These are phyloP conservation scores for Amia ocellicauda DNA, from an alignment of 2,113 vertebrate genomes.

Conservation along the genomic window DNA sequence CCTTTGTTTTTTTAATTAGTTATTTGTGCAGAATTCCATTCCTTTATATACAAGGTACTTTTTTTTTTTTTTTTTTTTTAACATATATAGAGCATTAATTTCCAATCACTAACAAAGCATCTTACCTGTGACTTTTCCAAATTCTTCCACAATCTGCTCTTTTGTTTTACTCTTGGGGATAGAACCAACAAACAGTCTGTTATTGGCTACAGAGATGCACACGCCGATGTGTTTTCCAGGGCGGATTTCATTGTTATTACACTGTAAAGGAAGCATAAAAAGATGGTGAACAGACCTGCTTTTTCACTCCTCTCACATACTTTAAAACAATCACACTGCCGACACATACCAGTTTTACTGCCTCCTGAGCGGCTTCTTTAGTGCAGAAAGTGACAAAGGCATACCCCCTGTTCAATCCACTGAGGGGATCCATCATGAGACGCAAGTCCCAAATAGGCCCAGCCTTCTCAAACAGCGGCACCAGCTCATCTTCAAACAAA, in stretches of 20 bases:
- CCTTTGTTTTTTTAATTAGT: no score
- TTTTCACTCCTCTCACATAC: background rate
- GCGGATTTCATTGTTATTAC: conserved; percentile 96
- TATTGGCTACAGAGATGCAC: conserved; percentile 98
- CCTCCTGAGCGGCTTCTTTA: conserved; percentile 95
- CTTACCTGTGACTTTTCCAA: conserved; percentile 96
- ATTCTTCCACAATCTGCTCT: conserved; percentile 98
- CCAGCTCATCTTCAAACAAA: conserved; percentile 95
- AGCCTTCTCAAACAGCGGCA: conserved; percentile 95
- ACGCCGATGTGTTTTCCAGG: conserved; percentile 97
- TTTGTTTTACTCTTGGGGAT: conserved; percentile 99
- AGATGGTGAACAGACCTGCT: background rate
- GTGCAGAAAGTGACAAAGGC: conserved; percentile 98
- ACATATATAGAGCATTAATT: no score
- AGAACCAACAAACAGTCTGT: conserved; percentile 96
- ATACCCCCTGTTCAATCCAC: conserved; percentile 93
- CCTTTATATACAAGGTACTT: no score
- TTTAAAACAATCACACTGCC: background rate
- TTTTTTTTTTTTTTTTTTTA: no score
- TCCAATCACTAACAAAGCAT: conserved; percentile 5
- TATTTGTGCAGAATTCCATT: no score
- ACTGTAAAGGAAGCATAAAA: conserved; percentile 63
- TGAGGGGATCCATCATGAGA: conserved; percentile 98
- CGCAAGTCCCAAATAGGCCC: conserved; percentile 96
- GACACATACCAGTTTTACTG: conserved; percentile 88